Conservation (phyloP, 2,797 vertebrate species). For the Ispidina lecontei region DNA sequence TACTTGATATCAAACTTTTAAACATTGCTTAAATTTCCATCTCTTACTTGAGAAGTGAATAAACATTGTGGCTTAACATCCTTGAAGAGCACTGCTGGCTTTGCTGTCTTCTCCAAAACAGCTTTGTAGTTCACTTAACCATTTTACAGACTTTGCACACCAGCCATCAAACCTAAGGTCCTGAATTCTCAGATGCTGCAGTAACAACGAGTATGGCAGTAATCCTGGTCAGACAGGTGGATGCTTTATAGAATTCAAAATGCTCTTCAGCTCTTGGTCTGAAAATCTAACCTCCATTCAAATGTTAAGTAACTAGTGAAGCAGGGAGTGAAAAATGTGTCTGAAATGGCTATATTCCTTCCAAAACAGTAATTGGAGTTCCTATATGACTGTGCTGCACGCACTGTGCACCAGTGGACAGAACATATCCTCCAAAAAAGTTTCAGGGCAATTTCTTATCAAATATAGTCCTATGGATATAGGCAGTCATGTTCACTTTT, state of each 20-base stretch:
- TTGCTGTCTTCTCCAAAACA: background rate
- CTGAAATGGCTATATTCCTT: background rate
- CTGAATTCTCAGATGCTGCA: background rate
- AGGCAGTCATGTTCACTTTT: background rate
- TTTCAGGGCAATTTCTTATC: background rate
- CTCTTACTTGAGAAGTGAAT: background rate
- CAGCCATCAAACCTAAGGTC: no score
- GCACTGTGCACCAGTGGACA: fast-evolving
- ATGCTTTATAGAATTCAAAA: background rate
- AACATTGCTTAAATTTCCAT: background rate
- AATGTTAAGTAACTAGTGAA: background rate
- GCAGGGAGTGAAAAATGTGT: background rate
- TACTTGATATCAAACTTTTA: background rate
- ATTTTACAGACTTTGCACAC: background rate
- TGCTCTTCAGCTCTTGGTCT: background rate
- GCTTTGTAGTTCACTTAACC: background rate
- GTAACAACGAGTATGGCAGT: background rate
- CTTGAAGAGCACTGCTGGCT: background rate
- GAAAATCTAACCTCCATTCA: background rate
- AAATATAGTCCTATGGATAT: background rate
- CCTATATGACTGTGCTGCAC: background rate
- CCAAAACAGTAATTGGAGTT: background rate
- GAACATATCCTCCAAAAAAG: background rate
- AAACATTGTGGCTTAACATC: background rate
- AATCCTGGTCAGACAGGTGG: fast-evolving